A percentile compares a stretch with the other conserved stretches of the same genome.
Evolutionary conservation across 2,797 vertebrate genomes (phyloP).

Genomic region (Sebastiscus tertius): DNA sequence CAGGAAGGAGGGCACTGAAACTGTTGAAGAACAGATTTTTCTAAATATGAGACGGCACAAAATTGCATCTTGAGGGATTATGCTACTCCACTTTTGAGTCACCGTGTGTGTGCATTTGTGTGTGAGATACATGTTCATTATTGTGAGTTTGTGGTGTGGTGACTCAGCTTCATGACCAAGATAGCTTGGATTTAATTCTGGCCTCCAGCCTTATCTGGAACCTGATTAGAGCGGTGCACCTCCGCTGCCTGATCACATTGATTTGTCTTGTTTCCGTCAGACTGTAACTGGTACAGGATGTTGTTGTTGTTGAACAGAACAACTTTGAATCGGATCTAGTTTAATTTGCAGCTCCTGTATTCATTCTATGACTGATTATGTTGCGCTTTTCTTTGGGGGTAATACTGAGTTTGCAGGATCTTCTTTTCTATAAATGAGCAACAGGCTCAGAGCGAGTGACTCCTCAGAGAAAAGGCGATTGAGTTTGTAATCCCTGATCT

Average conservation of each 20-base stretch:
- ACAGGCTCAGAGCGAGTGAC: neutral
- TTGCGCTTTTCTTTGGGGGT: neutral
- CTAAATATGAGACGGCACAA: constrained; percentile 18
- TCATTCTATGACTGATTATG: constrained; percentile 18
- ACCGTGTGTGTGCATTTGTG: neutral
- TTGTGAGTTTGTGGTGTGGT: constrained; percentile 44
- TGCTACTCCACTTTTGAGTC: constrained; percentile 26
- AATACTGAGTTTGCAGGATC: neutral
- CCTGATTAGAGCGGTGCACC: constrained; percentile 62
- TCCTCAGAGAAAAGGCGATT: neutral
- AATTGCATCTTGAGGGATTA: neutral
- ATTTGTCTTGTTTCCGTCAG: constrained; percentile 65
- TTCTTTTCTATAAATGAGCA: neutral
- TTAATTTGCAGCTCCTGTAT: constrained; percentile 22
- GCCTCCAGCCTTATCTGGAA: constrained; percentile 54
- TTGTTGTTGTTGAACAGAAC: constrained; percentile 38
- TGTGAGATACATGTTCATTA: constrained; percentile 6
- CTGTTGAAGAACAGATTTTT: neutral
- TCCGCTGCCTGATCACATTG: constrained; percentile 60
- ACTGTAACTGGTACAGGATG: constrained; percentile 57
- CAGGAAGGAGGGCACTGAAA: neutral
- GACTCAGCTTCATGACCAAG: constrained; percentile 68
- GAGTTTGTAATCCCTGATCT: constrained; percentile 30
- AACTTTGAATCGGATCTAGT: constrained; percentile 19
- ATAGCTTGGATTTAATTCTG: constrained; percentile 68